phyloP scores from a whole-genome alignment of 2,888 invertebrate genomes.

The Neoascia interrupta region DNA sequence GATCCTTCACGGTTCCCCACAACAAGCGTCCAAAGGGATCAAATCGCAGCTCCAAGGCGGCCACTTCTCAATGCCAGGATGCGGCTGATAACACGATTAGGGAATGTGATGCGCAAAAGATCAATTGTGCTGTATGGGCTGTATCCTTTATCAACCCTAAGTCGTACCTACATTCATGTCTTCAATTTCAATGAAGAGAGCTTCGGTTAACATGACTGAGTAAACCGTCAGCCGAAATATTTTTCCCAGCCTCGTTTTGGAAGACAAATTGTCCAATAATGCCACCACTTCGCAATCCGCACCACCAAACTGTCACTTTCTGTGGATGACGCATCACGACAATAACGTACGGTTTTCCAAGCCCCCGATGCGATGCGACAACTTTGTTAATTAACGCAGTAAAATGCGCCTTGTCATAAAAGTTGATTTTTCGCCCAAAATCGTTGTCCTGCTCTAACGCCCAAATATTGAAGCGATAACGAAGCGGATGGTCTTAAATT shows the following conservation, averaged over 20 bases:
- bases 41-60: neutral
- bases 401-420: neutral
- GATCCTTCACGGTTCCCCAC: constrained; percentile 2
- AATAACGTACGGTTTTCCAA: neutral
- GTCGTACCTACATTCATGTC: neutral
- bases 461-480: neutral
- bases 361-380: too few relatives aligned
- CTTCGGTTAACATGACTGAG: neutral
- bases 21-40: neutral
- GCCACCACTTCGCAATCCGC: neutral
- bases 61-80: neutral
- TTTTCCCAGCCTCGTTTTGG: constrained; percentile 1
- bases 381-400: too few relatives aligned
- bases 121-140: neutral
- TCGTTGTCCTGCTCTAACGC: neutral
- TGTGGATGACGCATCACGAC: too few relatives aligned
- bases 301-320: neutral
- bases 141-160: neutral
- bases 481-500: neutral
- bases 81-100: neutral
- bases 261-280: neutral
- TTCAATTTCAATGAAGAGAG: neutral
- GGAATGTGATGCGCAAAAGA: neutral
- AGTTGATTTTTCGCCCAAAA: neutral
- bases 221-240: neutral